Base-by-base conservation (phyloP, 2,888 invertebrate species). In the Sminthurinus aureus region DNA sequence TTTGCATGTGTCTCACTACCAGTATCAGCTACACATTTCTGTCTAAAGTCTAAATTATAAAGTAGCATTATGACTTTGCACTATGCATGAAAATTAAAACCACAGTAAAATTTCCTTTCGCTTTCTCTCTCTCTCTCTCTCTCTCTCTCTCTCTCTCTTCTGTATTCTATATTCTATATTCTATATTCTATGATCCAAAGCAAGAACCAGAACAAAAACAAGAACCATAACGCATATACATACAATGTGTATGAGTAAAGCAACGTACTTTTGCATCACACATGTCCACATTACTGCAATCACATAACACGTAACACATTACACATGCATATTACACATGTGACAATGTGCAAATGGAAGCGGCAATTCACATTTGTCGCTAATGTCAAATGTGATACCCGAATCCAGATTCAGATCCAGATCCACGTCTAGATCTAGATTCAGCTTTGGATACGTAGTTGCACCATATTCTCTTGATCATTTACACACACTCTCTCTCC, bases 361-460 rank as follows among this genome's bases (percentile, higher is more conserved):
- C 13, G 58, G 58, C 13, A 75, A 74, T 74, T 75, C 50, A 75
- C 75, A 75, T 51, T 75, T 75, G 75, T 51, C n/a, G 8, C n/a
- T 75, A 75, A 75, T 75, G 75, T 75, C 38, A 38, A 38, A 38
- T 38, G 38, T 38, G 38, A 38, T 38, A 38, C 38, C 6, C 6
- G 38, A 38, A 38, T 38, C 6, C 38, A 38, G 38, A 2, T 58
- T 58, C 58, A 58, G 15, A 58, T 58, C 52, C 52, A 52, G 13
- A 52, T 52, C 13, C 52, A 52, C 52, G 13, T 13, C 6, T 38
- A 6, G 38, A 38, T 38, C 1, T 38, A 6, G 38, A 18, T 58
- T 58, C 9, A 9, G 15, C 2, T 58, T 18, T 18, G 9, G 18
- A 58, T 58, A 58, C 9, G 18, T 11, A 12, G n/a, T 75, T 20